Evolutionary conservation across 1,140 invertebrate genomes (phyloP), one percentile per base, ranked within the genome.

Genomic region (Leptinotarsa lineolata): DNA sequence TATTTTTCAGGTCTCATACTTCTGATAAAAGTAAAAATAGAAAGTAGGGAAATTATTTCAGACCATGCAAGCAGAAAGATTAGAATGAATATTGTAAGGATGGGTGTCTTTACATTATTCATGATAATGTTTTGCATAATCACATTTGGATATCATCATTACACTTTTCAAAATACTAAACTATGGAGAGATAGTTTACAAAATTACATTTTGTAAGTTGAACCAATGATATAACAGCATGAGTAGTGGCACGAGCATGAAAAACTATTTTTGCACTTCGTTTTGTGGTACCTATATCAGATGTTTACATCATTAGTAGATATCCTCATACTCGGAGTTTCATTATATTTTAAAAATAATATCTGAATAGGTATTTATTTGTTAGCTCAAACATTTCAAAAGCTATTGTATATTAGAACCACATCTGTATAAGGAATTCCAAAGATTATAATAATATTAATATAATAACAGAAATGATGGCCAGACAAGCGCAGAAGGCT

Each of bases 61-160:
- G 89, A 91, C 72, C 90, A 91, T 76, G 93, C 93, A 0, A 92
- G 91, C 69, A 89, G 91, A 69, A 94, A 95, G 86, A 95, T 97
- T 75, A 90, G 91, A 69, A 90, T 92, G 72, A 94, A 92, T 16
- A 95, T 96, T 59, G 89, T 94, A 5, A 88, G 94, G 72, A 92
- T 95, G 85, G 91, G 91, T 3, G 82, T 93, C 2, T 95, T 94
- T 78, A 90, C 91, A 0, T 83, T 92, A 48, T 88, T 94, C 46
- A 91, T 91, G 12, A 87, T 94, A 48, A 86, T 93, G 2, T 92
- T 93, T 78, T 92, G 92, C 30, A 84, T 92, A n/a, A 90, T 92
- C 46, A 94, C 93, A 12, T 91, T 95, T 83, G 89, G 91, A 45
- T 94, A 92, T 75, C 94, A 96, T 82, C 84, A 92, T 18, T 93